phyloP scores from a whole-genome alignment of 2,888 invertebrate genomes.

The Hermodice carunculata region DNA sequence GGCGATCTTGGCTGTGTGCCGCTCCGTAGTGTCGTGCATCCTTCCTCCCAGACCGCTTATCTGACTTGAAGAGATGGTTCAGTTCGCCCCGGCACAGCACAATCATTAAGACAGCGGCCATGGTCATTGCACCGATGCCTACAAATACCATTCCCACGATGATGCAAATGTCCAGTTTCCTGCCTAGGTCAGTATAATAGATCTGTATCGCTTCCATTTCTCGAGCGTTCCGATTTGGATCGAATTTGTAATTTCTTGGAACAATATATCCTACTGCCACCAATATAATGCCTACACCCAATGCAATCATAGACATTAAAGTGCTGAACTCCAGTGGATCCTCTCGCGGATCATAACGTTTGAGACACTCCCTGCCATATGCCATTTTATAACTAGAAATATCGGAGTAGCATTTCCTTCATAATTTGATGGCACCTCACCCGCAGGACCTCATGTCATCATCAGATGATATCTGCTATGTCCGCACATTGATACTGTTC shows the following conservation, averaged over 20 bases:
- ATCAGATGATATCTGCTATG: too few species aligned
- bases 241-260: constrained; percentile 1
- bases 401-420: too few species aligned
- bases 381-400: too few species aligned
- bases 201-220: constrained; percentile 6
- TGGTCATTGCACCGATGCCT: background rate
- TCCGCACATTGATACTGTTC: too few species aligned
- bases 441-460: too few species aligned
- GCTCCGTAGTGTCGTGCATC: too few species aligned
- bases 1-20: too few species aligned
- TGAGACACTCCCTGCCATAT: too few species aligned
- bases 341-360: too few species aligned
- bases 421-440: too few species aligned
- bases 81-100: background rate
- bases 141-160: constrained; percentile 5
- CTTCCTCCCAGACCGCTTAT: too few species aligned
- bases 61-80: too few species aligned
- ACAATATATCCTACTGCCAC: constrained; percentile 2
- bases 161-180: background rate
- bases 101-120: background rate
- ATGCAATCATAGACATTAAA: background rate
- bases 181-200: background rate
- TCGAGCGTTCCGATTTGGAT: background rate
- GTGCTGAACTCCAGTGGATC: background rate
- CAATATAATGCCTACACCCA: background rate